Base-by-base conservation (phyloP, 1,140 invertebrate species). In the Stratiolaelaps scimitus region DNA sequence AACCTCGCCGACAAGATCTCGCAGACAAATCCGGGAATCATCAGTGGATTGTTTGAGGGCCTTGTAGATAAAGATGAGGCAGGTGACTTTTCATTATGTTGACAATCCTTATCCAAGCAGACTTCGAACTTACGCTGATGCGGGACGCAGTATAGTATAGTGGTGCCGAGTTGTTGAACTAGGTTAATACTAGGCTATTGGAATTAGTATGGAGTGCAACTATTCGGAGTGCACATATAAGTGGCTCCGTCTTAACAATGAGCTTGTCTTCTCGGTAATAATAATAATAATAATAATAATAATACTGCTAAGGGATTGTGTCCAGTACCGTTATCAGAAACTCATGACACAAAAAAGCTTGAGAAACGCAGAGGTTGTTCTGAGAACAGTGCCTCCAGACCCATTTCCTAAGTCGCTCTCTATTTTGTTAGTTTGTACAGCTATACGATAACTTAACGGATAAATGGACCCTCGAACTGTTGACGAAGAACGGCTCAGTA, bases 51-150 rank as follows among this genome's bases (percentile, higher is more conserved):
- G 53, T 29, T 60, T 60, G 53, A 26, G 10, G 53, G 15, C 15
- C 53, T 19, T 15, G 34, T 19, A 34, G 53, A 60, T 26, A 60
- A 60, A 60, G 53, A 60, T 26, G 53, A 60, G 53, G 53, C 26
- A 60, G 15, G 17, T 17, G 10, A 29, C 2, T 1, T 17, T 6
- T 60, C 1, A 29, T 60, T 60, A 1, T 19, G 15, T 13, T 45
- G 13, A n/a, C 13, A 45, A n/a, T 45, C 44, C 13, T n/a, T n/a
- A n/a, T 13, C 13, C 47, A 48, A 48, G 28, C 15, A 13, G 44
- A 48, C 4, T 19, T 5, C 47, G 47, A 48, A 48, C 5, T 48
- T 48, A 48, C 15, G 19, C 44, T 13, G 13, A 13, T 45, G 13
- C 44, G 13, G 13, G 44, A 45, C 19, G n/a, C 13, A 13, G 13